A percentile compares a stretch with the other conserved stretches of the same genome.
Evolutionary conservation across 1,140 invertebrate species (phyloP).

Genomic region (Trialeurodes vaporariorum): DNA sequence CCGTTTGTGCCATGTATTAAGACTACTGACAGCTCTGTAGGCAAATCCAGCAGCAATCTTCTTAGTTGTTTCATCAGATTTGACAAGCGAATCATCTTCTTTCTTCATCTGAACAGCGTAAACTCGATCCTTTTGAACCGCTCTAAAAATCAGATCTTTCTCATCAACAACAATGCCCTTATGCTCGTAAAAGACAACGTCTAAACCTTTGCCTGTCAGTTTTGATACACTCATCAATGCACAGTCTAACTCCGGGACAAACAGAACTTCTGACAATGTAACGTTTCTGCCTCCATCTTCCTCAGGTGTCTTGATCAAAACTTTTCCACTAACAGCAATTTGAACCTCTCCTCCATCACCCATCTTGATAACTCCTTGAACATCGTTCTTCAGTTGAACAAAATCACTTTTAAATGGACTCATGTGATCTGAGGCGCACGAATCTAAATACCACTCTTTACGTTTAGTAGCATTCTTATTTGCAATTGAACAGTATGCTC

Average conservation of each 20-base stretch:
- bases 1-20: conserved; percentile 9
- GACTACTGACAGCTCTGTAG: background rate
- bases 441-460: background rate
- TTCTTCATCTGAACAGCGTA: background rate
- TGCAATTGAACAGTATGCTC: background rate
- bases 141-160: background rate
- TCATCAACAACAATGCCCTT: background rate
- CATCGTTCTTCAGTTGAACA: background rate
- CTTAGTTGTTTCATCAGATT: background rate
- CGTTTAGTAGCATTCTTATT: background rate
- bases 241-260: background rate
- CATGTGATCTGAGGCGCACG: background rate
- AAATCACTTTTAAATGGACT: background rate
- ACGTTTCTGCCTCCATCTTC: background rate
- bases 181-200: background rate
- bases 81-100: conserved; percentile 3
- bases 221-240: background rate
- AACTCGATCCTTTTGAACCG: background rate
- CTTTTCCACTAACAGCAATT: background rate
- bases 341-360: background rate
- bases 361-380: background rate
- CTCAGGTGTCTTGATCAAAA: background rate
- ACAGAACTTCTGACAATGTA: background rate
- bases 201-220: background rate
- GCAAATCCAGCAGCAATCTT: background rate